Base-by-base conservation (phyloP, 2,113 vertebrate genomes). In the Zosterops hypoxanthus region DNA sequence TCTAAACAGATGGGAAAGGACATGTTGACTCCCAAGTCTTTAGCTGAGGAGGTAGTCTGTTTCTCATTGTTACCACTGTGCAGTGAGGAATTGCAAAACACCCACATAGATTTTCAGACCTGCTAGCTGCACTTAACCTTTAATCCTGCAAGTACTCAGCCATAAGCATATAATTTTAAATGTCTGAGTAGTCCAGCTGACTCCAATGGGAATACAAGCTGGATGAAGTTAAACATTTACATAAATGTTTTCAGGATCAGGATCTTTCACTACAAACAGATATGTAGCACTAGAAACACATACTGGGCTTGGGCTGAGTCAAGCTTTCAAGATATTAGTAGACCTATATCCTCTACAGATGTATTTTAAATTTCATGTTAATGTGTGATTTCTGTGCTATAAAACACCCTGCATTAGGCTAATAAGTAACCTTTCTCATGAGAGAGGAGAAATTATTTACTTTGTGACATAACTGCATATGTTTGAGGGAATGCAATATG, bases 71-170 rank as follows among this genome's bases (percentile, higher is more conserved):
- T 97, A 94, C 89, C 94, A 96, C 86, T 46, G 70, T 84, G 83
- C 89, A 85, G 73, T 57, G 73, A 87, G 89, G 89, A 95, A 95
- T 79, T 95, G 86, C 91, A 75, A 95, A 97, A 95, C 95, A 94
- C 86, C 95, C 95, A 95, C 94, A 86, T 5, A 85, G 95, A 95
- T 92, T 97, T 97, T 95, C 77, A 97, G 84, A 95, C 92, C 91
- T 96, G 83, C 88, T 95, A 96, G 93, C 89, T 95, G 95, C 94
- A 95, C 96, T 97, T 97, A 97, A 96, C 96, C 94, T 96, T 95
- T 95, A 96, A 91, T 92, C 95, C 91, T 84, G 72, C 94, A 94
- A 97, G 91, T 96, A 90, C 86, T 93, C 92, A 97, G 72, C 86
- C 91, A 92, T 87, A 65, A 96, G 88, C 76, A 55, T 88, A 90